Base-by-base conservation (phyloP, 2,888 invertebrate genomes). In the Drosophila robusta region DNA sequence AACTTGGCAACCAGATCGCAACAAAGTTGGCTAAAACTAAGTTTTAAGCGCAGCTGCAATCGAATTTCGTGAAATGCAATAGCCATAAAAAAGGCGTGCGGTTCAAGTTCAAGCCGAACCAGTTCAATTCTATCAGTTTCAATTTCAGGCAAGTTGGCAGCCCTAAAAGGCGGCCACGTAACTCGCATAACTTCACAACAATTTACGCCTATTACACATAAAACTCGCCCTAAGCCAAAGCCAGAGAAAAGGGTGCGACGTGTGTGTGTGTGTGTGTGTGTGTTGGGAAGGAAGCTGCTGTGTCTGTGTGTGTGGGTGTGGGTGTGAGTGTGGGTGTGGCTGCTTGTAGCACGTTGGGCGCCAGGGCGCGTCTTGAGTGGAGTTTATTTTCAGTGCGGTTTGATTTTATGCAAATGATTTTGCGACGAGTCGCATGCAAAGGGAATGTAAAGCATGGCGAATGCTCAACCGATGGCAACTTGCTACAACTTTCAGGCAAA, bases 341-440 rank as follows among this genome's bases (percentile, higher is more conserved):
- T 56, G 61, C 16, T 29, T 16, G 12, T 6, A 24, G 32, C 44
- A 52, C 47, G 32, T 32, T 58, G 64, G 76, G 71, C 78, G 68
- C 61, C 60, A 56, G 49, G 60, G 62, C 75, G 77, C 61, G 65
- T 47, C 81, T 63, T 52, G 62, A 65, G 58, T 66, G 60, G 62
- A 87, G 82, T 84, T 84, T 84, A 80, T 83, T 83, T 83, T 84
- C 75, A 77, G 65, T 87, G 72, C 65, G 87, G 80, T 87, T 85
- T 85, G 87, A 85, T 82, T 82, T 84, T 82, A 87, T 87, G 82
- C 85, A 84, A 84, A 84, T 81, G 72, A 84, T 72, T 80, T 75
- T 75, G 58, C 70, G 60, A 63, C 77, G 66, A 65, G 55, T 42
- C 68, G 38, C 46, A 24, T 39, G 68, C 58, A n/a, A 60, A 50